A percentile compares a stretch with the other conserved stretches of the same genome.
phyloP scores from a whole-genome alignment of 2,888 invertebrate genomes.

The Gymnocheta viridis region DNA sequence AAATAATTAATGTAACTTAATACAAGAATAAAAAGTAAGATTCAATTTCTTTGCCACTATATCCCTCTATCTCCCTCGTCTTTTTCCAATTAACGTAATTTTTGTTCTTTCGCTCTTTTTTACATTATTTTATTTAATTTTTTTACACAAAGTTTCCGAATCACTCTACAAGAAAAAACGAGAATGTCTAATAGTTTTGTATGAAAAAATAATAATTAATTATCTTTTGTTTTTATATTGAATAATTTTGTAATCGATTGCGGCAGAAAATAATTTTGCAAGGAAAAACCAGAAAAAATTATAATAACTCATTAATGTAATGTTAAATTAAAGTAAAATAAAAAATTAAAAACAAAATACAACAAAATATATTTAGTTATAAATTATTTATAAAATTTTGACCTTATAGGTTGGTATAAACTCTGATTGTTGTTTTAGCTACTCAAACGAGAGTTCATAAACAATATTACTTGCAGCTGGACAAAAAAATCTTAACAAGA shows the following conservation, averaged over 20 bases:
- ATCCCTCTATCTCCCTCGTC: background rate
- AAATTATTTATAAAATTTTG: background rate
- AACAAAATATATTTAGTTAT: background rate
- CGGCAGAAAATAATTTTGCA: conserved; percentile 68
- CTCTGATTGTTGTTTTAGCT: too few relatives aligned
- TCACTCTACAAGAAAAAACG: conserved; percentile 33
- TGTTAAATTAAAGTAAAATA: conserved; percentile 64
- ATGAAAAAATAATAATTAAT: conserved; percentile 44
- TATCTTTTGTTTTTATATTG: conserved; percentile 67
- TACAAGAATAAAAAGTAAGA: conserved; percentile 42
- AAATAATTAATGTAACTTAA: conserved; percentile 69
- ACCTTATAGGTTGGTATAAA: too few relatives aligned
- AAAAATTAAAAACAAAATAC: conserved; percentile 1
- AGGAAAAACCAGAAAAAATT: conserved; percentile 63
- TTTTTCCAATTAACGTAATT: background rate
- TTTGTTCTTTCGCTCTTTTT: conserved; percentile 8
- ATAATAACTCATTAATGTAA: conserved; percentile 67
- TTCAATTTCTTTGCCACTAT: conserved; percentile 38
- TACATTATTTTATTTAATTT: conserved; percentile 14
- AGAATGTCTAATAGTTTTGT: conserved; percentile 47
- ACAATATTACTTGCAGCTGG: too few relatives aligned
- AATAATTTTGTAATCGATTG: conserved; percentile 64
- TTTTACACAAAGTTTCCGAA: conserved; percentile 33
- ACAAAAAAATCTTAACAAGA: too few relatives aligned
- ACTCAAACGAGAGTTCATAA: too few relatives aligned